A percentile compares a stretch with the other conserved stretches of the same genome.
These are phyloP conservation scores for Labroides dimidiatus DNA, from an alignment of 2,797 vertebrate genomes.

Conservation along the genomic window DNA sequence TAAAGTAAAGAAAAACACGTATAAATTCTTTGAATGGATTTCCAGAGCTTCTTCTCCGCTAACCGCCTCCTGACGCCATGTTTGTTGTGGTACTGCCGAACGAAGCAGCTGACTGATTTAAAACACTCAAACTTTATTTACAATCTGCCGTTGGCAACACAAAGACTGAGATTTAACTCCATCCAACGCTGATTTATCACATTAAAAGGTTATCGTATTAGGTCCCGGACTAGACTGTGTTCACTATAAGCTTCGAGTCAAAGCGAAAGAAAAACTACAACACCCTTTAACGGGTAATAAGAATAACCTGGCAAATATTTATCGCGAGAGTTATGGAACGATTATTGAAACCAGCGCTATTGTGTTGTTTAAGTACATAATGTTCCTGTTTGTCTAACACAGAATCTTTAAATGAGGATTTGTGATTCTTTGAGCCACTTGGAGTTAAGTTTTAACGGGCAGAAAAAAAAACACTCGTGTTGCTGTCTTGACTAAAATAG, in stretches of 20 bases:
- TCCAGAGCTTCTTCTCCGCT: not conserved
- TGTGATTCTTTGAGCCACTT: no score
- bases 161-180: not conserved
- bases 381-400: not conserved
- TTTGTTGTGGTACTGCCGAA: conserved; percentile 77
- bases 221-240: no score
- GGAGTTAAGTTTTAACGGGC: not conserved
- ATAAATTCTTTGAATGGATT: not conserved
- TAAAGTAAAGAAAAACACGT: not conserved
- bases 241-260: not conserved
- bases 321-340: not conserved
- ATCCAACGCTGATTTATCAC: no score
- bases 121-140: conserved; percentile 75
- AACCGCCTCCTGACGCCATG: conserved; percentile 69
- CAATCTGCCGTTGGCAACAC: not conserved
- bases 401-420: no score
- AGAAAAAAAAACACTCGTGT: not conserved
- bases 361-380: not conserved
- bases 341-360: not conserved
- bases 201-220: no score
- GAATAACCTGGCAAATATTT: not conserved
- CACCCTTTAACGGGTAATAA: conserved; percentile 1
- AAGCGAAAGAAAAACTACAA: not conserved
- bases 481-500: not conserved
- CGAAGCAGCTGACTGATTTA: conserved; percentile 50